These are phyloP conservation scores for Polylopha cassiicola DNA, from an alignment of 2,888 invertebrate species.

Conservation along the genomic window DNA sequence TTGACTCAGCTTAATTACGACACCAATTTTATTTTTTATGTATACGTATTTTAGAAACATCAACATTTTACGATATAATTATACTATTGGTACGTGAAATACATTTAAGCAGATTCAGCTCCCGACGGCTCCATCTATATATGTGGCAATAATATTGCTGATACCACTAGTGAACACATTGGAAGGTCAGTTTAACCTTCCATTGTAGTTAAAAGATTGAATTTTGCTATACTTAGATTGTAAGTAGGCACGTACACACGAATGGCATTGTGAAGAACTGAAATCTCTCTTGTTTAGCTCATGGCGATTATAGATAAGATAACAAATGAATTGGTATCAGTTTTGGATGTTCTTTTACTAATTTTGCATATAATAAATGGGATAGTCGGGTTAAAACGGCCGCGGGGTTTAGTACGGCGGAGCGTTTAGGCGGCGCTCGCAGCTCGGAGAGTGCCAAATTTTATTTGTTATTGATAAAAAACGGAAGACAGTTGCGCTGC, in stretches of 20 bases:
- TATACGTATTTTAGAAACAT: slow-evolving; percentile 13
- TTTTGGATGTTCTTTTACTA: slow-evolving; percentile 65
- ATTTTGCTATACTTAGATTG: slow-evolving; percentile 16
- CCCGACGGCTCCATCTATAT: slow-evolving; percentile 1
- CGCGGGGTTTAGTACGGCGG: slow-evolving; percentile 20
- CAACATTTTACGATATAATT: slow-evolving; percentile 1
- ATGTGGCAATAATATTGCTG: not conserved
- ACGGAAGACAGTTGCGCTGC: too few relatives aligned
- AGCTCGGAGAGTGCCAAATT: too few relatives aligned
- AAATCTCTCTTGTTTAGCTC: slow-evolving; percentile 39
- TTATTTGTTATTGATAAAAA: too few relatives aligned
- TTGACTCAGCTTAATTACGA: slow-evolving; percentile 11
- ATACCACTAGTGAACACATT: slow-evolving; percentile 3
- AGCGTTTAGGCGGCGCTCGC: too few relatives aligned
- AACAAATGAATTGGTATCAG: slow-evolving; percentile 43
- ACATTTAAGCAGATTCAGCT: not conserved
- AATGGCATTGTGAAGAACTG: slow-evolving; percentile 31
- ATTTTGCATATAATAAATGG: slow-evolving; percentile 44
- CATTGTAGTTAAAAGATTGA: slow-evolving; percentile 3
- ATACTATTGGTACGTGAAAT: slow-evolving; percentile 2
- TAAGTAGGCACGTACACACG: slow-evolving; percentile 17
- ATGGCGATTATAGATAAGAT: slow-evolving; percentile 42
- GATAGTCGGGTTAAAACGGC: slow-evolving; percentile 17
- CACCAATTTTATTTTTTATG: slow-evolving; percentile 16
- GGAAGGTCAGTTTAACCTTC: slow-evolving; percentile 2